Conservation (phyloP, 2,888 invertebrate species). For the Caenorhabditis doughertyi region DNA sequence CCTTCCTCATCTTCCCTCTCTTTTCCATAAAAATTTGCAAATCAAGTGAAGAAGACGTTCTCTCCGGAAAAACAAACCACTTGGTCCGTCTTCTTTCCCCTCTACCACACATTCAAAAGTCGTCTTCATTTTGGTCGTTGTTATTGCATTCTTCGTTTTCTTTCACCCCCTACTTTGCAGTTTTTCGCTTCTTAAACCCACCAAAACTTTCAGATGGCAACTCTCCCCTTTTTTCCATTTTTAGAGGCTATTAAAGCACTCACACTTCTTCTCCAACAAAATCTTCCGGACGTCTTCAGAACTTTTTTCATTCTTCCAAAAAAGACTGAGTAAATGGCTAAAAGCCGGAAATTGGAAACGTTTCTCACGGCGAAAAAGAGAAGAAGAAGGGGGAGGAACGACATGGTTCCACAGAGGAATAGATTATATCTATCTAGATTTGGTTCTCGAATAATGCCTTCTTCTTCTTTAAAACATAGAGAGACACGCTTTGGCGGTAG, state of each 20-base stretch:
- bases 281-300: too few species aligned
- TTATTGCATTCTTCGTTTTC: constrained; percentile 28
- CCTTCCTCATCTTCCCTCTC: too few species aligned
- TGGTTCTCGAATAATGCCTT: constrained; percentile 45
- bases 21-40: neutral
- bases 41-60: neutral
- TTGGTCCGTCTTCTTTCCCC: constrained; percentile 22
- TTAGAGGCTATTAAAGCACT: neutral
- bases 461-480: too few species aligned
- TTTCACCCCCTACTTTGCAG: neutral
- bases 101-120: constrained; percentile 31
- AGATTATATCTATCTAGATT: constrained; percentile 57
- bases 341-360: constrained; percentile 60
- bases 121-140: constrained; percentile 45
- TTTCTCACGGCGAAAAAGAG: constrained; percentile 38
- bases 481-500: constrained; percentile 13
- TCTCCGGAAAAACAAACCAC: constrained; percentile 24
- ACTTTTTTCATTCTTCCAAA: too few species aligned
- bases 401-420: constrained; percentile 41
- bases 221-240: neutral
- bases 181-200: neutral
- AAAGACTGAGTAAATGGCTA: neutral
- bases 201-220: neutral
- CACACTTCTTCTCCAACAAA: too few species aligned
- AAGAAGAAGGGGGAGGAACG: neutral